Conservation (phyloP, 35 echinoderm and acorn worm species). For the Ophioderma brevispina region DNA sequence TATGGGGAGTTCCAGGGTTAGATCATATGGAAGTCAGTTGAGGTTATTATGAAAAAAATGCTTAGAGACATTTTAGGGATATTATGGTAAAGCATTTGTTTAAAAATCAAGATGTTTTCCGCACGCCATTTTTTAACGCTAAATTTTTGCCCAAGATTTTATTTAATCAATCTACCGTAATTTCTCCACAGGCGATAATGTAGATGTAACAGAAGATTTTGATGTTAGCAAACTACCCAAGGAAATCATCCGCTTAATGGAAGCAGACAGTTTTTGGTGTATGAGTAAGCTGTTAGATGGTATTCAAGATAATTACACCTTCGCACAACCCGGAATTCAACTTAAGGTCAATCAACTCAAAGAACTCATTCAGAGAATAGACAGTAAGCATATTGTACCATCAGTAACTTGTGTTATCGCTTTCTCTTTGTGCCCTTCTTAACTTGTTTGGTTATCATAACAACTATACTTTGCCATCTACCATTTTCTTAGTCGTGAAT, state of each 20-base stretch:
- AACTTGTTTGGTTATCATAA: too few species aligned
- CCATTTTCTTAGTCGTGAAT: too few species aligned
- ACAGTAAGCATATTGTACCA: slow-evolving; percentile 87
- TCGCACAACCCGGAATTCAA: slow-evolving; percentile 98
- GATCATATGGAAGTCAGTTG: too few species aligned
- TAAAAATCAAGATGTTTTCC: too few species aligned
- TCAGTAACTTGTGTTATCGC: too few species aligned
- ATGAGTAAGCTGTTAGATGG: slow-evolving; percentile 97
- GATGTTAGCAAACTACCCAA: slow-evolving; percentile 54
- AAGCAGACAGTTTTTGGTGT: slow-evolving; percentile 98
- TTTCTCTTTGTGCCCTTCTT: too few species aligned
- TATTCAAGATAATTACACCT: slow-evolving; percentile 98
- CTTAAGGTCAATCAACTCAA: slow-evolving; percentile 83
- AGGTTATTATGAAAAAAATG: too few species aligned
- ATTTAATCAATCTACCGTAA: too few species aligned
- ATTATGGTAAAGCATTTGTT: background rate
- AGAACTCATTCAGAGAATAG: slow-evolving; percentile 94
- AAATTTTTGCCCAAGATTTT: too few species aligned
- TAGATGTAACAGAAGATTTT: slow-evolving; percentile 62
- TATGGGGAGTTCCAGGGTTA: too few species aligned
- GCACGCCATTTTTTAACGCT: too few species aligned
- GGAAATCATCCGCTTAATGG: slow-evolving; percentile 71
- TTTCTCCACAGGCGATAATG: slow-evolving; percentile 69
- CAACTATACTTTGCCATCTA: too few species aligned
- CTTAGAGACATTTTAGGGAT: background rate